Evolutionary conservation across 2,888 invertebrate genomes (phyloP).

Genomic region (Hoplodrina ambigua): DNA sequence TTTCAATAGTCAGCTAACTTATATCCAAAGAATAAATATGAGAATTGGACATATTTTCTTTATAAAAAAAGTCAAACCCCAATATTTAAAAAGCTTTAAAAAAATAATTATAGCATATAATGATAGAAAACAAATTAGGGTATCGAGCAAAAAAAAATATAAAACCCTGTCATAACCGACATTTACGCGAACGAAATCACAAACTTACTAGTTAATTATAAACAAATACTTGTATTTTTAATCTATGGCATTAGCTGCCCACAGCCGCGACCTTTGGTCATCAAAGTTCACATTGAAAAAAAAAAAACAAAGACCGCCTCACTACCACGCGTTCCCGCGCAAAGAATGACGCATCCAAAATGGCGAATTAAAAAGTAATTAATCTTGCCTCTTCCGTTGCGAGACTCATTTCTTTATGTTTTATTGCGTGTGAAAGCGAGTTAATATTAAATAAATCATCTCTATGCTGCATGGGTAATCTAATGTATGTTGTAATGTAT

Average conservation of each 20-base stretch:
- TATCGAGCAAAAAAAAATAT: no score
- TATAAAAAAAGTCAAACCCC: no score
- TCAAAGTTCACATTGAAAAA: constrained; percentile 46
- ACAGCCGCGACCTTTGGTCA: constrained; percentile 45
- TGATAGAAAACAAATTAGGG: no score
- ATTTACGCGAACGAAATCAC: no score
- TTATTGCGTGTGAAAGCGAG: constrained; percentile 81
- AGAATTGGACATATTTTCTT: no score
- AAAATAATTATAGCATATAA: no score
- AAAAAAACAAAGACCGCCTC: constrained; percentile 41
- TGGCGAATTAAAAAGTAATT: constrained; percentile 88
- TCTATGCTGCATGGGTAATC: constrained; percentile 19
- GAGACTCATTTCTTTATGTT: constrained; percentile 73
- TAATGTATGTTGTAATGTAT: constrained; percentile 20
- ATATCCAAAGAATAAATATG: no score
- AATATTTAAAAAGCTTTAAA: no score
- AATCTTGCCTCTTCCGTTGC: constrained; percentile 79
- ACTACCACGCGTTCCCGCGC: constrained; percentile 60
- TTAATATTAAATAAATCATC: constrained; percentile 81
- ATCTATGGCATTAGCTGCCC: constrained; percentile 16
- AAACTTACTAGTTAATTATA: no score
- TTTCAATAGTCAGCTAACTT: no score
- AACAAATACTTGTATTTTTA: constrained; percentile 7
- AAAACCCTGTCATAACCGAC: no score
- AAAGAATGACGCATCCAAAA: constrained; percentile 77